Conservation (phyloP, 2,888 invertebrate species). For the Torymus texanus region DNA sequence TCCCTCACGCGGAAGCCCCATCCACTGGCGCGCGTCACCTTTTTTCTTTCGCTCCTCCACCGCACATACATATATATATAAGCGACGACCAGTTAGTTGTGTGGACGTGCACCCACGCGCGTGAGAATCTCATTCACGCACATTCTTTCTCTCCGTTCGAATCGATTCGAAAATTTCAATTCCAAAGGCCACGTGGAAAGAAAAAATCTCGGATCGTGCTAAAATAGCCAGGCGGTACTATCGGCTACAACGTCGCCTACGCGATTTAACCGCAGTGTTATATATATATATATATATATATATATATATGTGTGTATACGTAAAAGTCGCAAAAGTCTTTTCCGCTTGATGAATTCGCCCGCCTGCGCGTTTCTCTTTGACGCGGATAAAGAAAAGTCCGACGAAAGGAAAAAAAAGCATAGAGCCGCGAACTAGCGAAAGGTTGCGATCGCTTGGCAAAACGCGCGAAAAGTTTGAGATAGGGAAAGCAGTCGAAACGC, state of each 20-base stretch:
- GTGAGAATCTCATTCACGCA: conserved; percentile 4
- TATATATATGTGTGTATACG: not conserved
- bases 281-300: no score
- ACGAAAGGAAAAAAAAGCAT: conserved; percentile 2
- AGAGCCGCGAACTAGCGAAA: not conserved
- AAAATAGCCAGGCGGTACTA: not conserved
- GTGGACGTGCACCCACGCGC: not conserved
- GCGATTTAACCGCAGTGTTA: no score
- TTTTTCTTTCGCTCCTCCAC: conserved; percentile 13
- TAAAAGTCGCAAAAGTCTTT: conserved; percentile 27
- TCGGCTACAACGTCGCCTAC: no score
- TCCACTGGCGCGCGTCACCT: conserved; percentile 6
- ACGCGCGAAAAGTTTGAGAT: no score
- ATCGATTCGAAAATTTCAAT: not conserved
- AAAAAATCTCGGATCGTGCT: not conserved
- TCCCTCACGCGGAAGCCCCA: not conserved
- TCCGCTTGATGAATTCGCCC: conserved; percentile 34
- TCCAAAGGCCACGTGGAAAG: not conserved
- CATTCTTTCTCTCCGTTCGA: conserved; percentile 11
- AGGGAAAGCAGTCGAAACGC: no score
- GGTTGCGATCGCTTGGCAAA: no score
- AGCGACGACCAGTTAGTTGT: conserved; percentile 15
- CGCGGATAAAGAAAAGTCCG: not conserved
- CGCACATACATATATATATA: conserved; percentile 4
- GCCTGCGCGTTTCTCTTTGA: conserved; percentile 16